Percentiles rank a stretch among this genome's conserved stretches.
phyloP scores from a whole-genome alignment of 2,888 invertebrate species.

The Andrena bucephala region DNA sequence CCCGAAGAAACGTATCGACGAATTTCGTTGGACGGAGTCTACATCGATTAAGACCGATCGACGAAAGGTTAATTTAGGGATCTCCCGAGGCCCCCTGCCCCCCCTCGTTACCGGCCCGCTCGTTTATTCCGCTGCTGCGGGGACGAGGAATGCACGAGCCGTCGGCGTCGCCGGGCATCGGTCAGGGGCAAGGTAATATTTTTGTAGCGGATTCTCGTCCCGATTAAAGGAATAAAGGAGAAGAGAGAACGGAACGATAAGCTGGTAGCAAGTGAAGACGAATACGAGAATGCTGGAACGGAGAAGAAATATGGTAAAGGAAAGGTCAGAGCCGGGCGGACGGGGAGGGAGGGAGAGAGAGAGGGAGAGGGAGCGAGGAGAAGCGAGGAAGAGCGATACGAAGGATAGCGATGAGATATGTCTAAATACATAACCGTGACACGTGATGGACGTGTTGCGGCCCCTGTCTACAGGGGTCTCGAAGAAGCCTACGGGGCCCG shows the following conservation, averaged over 20 bases:
- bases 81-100: background rate
- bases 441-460: constrained; percentile 83
- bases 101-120: background rate
- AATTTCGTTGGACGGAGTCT: background rate
- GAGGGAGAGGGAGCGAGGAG: constrained; percentile 38
- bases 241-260: constrained; percentile 26
- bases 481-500: constrained; percentile 57
- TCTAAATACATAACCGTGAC: constrained; percentile 84
- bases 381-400: constrained; percentile 64
- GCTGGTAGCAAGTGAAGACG: constrained; percentile 64
- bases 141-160: background rate
- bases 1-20: background rate
- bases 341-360: constrained; percentile 37
- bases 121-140: background rate
- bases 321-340: constrained; percentile 35
- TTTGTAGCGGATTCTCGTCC: constrained; percentile 18
- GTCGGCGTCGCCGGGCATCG: constrained; percentile 5
- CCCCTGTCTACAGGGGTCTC: constrained; percentile 81
- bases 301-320: constrained; percentile 52
- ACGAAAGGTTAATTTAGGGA: constrained; percentile 7
- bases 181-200: constrained; percentile 22
- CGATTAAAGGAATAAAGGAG: constrained; percentile 30
- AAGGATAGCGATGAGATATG: constrained; percentile 79
- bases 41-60: constrained; percentile 30
- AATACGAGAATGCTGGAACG: constrained; percentile 48